Evolutionary conservation across 2,888 invertebrate species (phyloP).

Genomic region (Megamerina dolium): DNA sequence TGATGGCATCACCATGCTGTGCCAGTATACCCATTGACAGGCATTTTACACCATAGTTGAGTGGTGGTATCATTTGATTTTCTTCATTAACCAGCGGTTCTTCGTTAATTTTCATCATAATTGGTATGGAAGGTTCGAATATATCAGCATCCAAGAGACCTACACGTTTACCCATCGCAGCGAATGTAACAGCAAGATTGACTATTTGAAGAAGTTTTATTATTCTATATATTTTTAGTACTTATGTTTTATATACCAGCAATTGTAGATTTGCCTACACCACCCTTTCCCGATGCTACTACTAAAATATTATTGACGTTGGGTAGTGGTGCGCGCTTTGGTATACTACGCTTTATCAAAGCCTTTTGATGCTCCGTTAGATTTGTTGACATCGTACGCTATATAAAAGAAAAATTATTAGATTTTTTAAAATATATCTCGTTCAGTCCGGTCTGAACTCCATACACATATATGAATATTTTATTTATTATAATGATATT

Average conservation of each 20-base stretch:
- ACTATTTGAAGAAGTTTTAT: too few relatives aligned
- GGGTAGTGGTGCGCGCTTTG: constrained; percentile 68
- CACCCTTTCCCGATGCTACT: constrained; percentile 92
- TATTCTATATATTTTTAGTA: too few relatives aligned
- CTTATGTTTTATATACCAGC: constrained; percentile 62
- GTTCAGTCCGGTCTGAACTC: too few relatives aligned
- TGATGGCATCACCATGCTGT: constrained; percentile 75
- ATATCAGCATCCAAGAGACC: constrained; percentile 92
- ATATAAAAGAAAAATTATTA: constrained; percentile 10
- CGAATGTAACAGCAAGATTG: constrained; percentile 75
- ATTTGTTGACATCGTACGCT: constrained; percentile 32
- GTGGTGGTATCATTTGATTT: constrained; percentile 77
- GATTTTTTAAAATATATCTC: constrained; percentile 14
- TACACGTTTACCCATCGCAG: constrained; percentile 49
- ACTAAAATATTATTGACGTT: constrained; percentile 81
- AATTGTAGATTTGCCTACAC: constrained; percentile 93
- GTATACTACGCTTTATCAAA: constrained; percentile 69
- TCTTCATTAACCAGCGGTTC: constrained; percentile 68
- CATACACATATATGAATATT: too few relatives aligned
- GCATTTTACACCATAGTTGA: constrained; percentile 91
- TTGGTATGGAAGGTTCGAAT: constrained; percentile 88
- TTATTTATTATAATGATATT: too few relatives aligned
- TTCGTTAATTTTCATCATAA: constrained; percentile 88
- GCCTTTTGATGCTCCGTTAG: constrained; percentile 53
- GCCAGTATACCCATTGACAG: constrained; percentile 95